Evolutionary conservation across 2,888 invertebrate species (phyloP).

Genomic region (Xestia c-nigrum): DNA sequence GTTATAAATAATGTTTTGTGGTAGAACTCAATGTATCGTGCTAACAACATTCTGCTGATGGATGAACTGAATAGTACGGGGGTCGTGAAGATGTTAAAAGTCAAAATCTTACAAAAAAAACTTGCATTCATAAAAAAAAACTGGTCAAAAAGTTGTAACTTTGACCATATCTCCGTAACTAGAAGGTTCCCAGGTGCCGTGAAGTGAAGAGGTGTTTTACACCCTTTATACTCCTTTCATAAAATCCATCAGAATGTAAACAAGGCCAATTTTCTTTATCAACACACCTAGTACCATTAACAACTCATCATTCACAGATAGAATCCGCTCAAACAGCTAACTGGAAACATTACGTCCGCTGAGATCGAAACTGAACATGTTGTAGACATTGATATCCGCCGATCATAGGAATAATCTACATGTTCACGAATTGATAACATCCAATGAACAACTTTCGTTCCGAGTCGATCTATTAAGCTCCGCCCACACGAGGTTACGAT

Average conservation of each 20-base stretch:
- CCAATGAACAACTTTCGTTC: constrained; percentile 87
- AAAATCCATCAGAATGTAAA: not conserved
- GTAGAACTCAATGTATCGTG: too few relatives aligned
- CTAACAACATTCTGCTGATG: too few relatives aligned
- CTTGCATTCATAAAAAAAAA: too few relatives aligned
- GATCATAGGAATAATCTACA: constrained; percentile 81
- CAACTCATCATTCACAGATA: constrained; percentile 20
- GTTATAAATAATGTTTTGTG: too few relatives aligned
- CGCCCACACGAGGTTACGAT: constrained; percentile 84
- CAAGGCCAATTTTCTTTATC: not conserved
- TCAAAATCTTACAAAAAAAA: too few relatives aligned
- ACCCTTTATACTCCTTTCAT: not conserved
- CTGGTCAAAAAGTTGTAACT: too few relatives aligned
- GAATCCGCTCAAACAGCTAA: constrained; percentile 38
- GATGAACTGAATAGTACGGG: too few relatives aligned
- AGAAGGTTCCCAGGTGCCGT: too few relatives aligned
- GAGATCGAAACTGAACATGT: constrained; percentile 56
- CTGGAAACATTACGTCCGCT: constrained; percentile 46
- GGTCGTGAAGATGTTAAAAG: too few relatives aligned
- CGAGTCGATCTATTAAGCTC: constrained; percentile 82
- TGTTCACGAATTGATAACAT: constrained; percentile 86
- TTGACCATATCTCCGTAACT: too few relatives aligned
- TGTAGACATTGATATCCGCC: constrained; percentile 65
- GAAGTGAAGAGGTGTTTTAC: too few relatives aligned
- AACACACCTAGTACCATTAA: constrained; percentile 17